Evolutionary conservation across 2,888 invertebrate species (phyloP), one percentile per base, ranked within the genome.

Genomic region (Aradus depressus): DNA sequence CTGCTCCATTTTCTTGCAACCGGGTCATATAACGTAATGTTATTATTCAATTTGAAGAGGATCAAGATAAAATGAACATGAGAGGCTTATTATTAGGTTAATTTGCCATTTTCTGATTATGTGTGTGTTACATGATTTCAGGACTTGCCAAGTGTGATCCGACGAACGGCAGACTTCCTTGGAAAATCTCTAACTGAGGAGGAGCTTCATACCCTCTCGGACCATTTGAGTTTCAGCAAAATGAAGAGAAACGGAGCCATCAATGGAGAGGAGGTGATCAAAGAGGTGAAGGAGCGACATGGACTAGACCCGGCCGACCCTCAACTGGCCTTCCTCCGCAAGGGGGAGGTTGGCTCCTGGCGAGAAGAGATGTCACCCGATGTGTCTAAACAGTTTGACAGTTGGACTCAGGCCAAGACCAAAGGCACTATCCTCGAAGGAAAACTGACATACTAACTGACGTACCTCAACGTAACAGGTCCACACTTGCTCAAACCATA

Each of bases 191-290:
- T 67, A 25, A 62, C 63, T 2, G 65, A 66, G 4, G 64, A 65
- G 14, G 63, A 72, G 56, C 60, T 72, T 12, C 55, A 62, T 4
- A 56, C 55, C 2, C 64, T 75, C 23, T 64, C 62, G 2, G 60
- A 68, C 2, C 72, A 73, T 61, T 69, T 74, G 56, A 68, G 68
- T 51, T 75, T 76, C 63, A 62, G 66, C 14, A 67, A 63, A 43
- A 76, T 76, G 75, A 72, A 70, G 58, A 61, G 64, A 4, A 75
- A 76, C 62, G 66, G 69, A 10, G 66, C 67, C 31, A 69, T 71
- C n/a, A 76, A 76, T 52, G 62, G 63, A 41, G 65, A 65, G 39
- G 58, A 58, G 19, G 57, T 60, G 38, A 59, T 60, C 18, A 56
- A 55, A 32, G 61, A 59, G 28, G 62, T 62, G 38, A 58, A 59